Conservation (phyloP, 1,140 invertebrate genomes). For the Spodoptera frugiperda region DNA sequence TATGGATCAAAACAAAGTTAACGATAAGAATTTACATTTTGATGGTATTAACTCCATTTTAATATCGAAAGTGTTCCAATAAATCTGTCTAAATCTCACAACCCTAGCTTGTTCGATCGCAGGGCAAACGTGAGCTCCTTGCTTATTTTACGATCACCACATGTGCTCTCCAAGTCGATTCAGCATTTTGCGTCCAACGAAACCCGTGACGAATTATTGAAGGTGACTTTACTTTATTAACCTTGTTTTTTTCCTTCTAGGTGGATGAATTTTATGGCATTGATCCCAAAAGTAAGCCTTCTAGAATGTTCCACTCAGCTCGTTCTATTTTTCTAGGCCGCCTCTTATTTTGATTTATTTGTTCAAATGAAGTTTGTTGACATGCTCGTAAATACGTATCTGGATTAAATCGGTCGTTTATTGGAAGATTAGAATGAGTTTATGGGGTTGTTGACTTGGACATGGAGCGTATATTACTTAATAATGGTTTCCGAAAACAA, state of each 20-base stretch:
- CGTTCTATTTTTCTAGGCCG: conserved; percentile 31
- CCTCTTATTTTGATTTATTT: conserved; percentile 39
- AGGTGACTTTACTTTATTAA: conserved; percentile 51
- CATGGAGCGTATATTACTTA: conserved; percentile 18
- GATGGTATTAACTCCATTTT: conserved; percentile 37
- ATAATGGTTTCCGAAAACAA: conserved; percentile 15
- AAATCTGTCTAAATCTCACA: conserved; percentile 17
- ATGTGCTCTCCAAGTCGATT: conserved; percentile 44
- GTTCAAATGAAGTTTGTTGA: background rate
- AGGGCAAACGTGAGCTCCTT: conserved; percentile 32
- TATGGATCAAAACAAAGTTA: conserved; percentile 23
- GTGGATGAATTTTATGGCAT: conserved; percentile 37
- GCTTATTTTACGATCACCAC: conserved; percentile 50
- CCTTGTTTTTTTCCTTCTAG: conserved; percentile 50
- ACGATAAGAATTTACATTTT: conserved; percentile 15
- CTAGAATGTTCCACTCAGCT: conserved; percentile 21
- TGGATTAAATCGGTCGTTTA: conserved; percentile 36
- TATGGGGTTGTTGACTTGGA: conserved; percentile 37
- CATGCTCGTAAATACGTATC: conserved; percentile 36
- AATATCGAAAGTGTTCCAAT: conserved; percentile 34
- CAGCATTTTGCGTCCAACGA: conserved; percentile 33
- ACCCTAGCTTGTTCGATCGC: conserved; percentile 38
- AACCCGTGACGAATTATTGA: conserved; percentile 50
- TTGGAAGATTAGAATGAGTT: conserved; percentile 27
- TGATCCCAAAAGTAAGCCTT: conserved; percentile 9